Base-by-base conservation (phyloP, 2,888 invertebrate species). In the Drosophila fulvimacula region DNA sequence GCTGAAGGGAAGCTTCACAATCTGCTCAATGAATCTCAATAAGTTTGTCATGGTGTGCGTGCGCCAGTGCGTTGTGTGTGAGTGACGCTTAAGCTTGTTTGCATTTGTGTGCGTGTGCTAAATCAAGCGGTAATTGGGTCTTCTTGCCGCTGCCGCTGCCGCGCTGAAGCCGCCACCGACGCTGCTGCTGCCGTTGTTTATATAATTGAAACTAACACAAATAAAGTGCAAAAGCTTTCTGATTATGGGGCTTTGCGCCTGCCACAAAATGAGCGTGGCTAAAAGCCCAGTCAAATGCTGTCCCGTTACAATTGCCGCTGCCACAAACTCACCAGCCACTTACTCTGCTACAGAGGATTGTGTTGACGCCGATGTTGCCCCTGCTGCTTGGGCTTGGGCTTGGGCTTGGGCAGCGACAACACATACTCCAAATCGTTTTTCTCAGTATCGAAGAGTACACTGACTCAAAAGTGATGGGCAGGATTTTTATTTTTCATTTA, bases 131-230 rank as follows among this genome's bases (percentile, higher is more conserved):
- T 86, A 84, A 84, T 84, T 88, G 86, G 88, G 81, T 81, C 76
- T 76, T 55, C 84, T 81, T 67, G 73, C 77, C 66, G 51, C 77
- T 66, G 51, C 64, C 36, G 48, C 41, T 52, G 58, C 58, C 51
- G 7, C 44, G 6, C n/a, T n/a, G n/a, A n/a, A n/a, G 17, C 15
- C 41, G 41, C 32, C 15, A 36, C 51, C 44, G 51, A 24, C 19
- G 17, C 34, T 64, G 58, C 62, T 55, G 64, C 38, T 66, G 70
- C 58, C 42, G 73, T 73, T 86, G 77, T 81, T 82, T 77, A 80
- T 85, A 79, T 85, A 84, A 84, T 90, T 87, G 89, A 88, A 85
- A 85, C 89, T 85, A 88, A 85, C 84, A 76, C 85, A 88, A 85
- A 86, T 87, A 85, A 86, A 85, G 82, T 82, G 89, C 88, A 82